Percentiles rank a stretch among this genome's conserved stretches.
Evolutionary conservation across 2,888 invertebrate genomes (phyloP).

Genomic region (Chloroclystis v-ata): DNA sequence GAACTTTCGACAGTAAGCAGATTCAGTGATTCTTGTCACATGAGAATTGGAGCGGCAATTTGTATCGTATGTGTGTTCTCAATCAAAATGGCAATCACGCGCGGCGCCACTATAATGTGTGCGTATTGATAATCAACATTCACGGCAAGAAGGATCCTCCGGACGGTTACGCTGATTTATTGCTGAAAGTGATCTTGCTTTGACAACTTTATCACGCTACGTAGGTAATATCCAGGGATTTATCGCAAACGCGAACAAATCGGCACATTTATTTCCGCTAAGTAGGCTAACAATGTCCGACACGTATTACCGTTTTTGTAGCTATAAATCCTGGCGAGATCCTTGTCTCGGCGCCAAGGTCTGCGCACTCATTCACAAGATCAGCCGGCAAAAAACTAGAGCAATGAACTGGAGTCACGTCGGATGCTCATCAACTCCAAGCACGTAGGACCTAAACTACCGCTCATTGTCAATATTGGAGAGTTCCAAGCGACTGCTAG

Average conservation of each 20-base stretch:
- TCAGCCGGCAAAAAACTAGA: conserved; percentile 72
- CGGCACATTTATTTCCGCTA: conserved; percentile 30
- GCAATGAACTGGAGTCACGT: conserved; percentile 75
- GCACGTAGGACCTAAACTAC: conserved; percentile 76
- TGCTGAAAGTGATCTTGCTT: conserved; percentile 40
- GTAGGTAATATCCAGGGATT: conserved; percentile 27
- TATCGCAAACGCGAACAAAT: conserved; percentile 31
- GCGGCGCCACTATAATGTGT: conserved; percentile 62
- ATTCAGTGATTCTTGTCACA: conserved; percentile 51
- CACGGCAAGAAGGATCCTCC: conserved; percentile 43
- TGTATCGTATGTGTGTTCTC: conserved; percentile 63
- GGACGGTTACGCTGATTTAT: conserved; percentile 53
- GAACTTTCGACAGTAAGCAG: conserved; percentile 24
- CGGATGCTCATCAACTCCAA: conserved; percentile 62
- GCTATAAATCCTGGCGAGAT: conserved; percentile 58
- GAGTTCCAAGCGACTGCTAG: conserved; percentile 64
- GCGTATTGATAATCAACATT: conserved; percentile 68
- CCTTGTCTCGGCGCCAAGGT: conserved; percentile 60
- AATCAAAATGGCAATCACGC: conserved; percentile 72
- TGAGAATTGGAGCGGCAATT: conserved; percentile 68
- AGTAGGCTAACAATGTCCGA: conserved; percentile 33
- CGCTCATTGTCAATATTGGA: conserved; percentile 76
- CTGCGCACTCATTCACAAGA: conserved; percentile 71
- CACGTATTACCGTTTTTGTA: conserved; percentile 46
- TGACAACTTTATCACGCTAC: conserved; percentile 36